phyloP scores from a whole-genome alignment of 2,888 invertebrate species.

The Nemotelus nigrinus region DNA sequence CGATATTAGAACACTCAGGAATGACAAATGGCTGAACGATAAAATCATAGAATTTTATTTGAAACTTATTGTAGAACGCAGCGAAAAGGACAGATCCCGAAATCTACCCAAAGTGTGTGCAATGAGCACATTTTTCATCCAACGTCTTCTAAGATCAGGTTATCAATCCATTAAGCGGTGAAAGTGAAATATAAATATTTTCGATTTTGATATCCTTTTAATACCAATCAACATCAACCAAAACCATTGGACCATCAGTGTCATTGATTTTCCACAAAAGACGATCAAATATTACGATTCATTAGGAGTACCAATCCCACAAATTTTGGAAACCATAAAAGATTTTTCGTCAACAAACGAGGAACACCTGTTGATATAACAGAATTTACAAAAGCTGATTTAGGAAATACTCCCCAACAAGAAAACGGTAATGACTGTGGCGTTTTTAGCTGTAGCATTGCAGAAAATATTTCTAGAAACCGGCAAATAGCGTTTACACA shows the following conservation, averaged over 20 bases:
- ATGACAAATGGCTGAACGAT: constrained; percentile 8
- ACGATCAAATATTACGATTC: constrained; percentile 11
- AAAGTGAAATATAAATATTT: constrained; percentile 1
- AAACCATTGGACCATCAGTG: constrained; percentile 15
- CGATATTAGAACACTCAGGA: constrained; percentile 15
- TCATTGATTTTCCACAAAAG: constrained; percentile 9
- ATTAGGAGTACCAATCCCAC: constrained; percentile 11
- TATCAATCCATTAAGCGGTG: constrained; percentile 6
- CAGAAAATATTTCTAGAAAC: neutral
- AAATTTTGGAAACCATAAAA: constrained; percentile 7
- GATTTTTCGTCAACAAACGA: constrained; percentile 11
- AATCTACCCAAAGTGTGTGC: constrained; percentile 12
- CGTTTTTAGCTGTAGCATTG: constrained; percentile 21
- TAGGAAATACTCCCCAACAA: constrained; percentile 14
- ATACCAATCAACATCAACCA: constrained; percentile 7
- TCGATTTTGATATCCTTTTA: constrained; percentile 8
- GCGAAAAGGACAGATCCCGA: constrained; percentile 17
- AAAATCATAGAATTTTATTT: constrained; percentile 25
- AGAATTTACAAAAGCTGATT: constrained; percentile 4
- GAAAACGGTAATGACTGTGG: constrained; percentile 16
- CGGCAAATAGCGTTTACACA: constrained; percentile 17
- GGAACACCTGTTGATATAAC: neutral
- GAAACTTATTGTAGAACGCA: constrained; percentile 12
- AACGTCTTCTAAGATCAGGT: constrained; percentile 16
- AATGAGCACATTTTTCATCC: constrained; percentile 16